These are phyloP conservation scores for Camponotus floridanus DNA, from an alignment of 1,140 invertebrate genomes.

Conservation along the genomic window DNA sequence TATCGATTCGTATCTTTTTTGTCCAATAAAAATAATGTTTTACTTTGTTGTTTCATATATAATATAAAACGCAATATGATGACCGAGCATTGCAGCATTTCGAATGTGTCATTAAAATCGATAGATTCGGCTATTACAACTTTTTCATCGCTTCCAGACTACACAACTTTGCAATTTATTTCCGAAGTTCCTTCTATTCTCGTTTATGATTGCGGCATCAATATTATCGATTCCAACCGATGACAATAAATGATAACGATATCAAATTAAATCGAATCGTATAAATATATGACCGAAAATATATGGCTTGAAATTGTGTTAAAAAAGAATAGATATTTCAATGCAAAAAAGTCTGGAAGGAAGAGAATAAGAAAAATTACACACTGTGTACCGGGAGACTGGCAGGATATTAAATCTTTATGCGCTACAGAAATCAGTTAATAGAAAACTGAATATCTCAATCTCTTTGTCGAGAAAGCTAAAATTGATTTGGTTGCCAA, in stretches of 20 bases:
- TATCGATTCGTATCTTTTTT: background rate
- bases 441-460: background rate
- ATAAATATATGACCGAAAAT: background rate
- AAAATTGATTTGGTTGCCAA: slow-evolving; percentile 25
- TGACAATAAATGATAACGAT: background rate
- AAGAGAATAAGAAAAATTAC: background rate
- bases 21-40: background rate
- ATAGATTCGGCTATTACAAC: background rate
- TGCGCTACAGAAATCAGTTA: slow-evolving; percentile 1
- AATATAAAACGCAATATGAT: too few species aligned
- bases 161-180: slow-evolving; percentile 27
- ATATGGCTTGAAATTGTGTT: background rate
- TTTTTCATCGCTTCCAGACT: slow-evolving; percentile 5
- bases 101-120: background rate
- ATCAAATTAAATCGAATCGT: background rate
- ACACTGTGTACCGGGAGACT: background rate
- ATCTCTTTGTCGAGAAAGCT: slow-evolving; percentile 20
- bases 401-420: slow-evolving; percentile 24
- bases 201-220: background rate
- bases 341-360: background rate
- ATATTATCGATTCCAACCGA: background rate
- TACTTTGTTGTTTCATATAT: background rate
- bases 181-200: slow-evolving; percentile 23
- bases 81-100: background rate
- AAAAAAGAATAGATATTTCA: background rate